These are phyloP conservation scores for Acrocephalus arundinaceus DNA, from an alignment of 2,113 vertebrate species.

Conservation along the genomic window DNA sequence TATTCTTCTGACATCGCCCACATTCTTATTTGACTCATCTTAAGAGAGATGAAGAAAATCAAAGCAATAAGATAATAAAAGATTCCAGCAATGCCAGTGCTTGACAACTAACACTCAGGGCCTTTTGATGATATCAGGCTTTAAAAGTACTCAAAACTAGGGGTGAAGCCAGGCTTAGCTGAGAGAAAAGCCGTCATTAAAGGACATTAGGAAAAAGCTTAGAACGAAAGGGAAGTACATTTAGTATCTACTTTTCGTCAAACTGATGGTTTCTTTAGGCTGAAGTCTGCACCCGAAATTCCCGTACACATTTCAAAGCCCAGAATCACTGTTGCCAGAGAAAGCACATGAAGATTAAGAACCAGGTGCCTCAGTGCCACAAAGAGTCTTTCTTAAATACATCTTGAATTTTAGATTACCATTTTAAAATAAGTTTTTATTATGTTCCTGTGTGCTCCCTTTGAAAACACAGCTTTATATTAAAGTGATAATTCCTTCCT, in stretches of 20 bases:
- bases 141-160: neutral
- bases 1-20: neutral
- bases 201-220: neutral
- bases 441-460: neutral
- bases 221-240: neutral
- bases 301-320: neutral
- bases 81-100: neutral
- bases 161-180: neutral
- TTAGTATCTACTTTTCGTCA: neutral
- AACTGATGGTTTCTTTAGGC: neutral
- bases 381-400: neutral
- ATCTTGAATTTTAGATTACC: neutral
- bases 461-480: neutral
- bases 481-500: neutral
- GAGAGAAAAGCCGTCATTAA: neutral
- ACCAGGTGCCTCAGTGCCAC: neutral
- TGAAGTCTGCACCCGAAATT: neutral
- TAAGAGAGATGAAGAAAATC: neutral
- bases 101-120: neutral
- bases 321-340: neutral
- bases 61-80: conserved; percentile 18
- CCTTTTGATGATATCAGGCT: neutral
- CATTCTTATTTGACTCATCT: neutral
- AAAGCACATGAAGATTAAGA: neutral
- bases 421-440: neutral